Evolutionary conservation across 37 sponge, comb jelly and placozoan species (phyloP).

Genomic region (Eunapius fragilis): DNA sequence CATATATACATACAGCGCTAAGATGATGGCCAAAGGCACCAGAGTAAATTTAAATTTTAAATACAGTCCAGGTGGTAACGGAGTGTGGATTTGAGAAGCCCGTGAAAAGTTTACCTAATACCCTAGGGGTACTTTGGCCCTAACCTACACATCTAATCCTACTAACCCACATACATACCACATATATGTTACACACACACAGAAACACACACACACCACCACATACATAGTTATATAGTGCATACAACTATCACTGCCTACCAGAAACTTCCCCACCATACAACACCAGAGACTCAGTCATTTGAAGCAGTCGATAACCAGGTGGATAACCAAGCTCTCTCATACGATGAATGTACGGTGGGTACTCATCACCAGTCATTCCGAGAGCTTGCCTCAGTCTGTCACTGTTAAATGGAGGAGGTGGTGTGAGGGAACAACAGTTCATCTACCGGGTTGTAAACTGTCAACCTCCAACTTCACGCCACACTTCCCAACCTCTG

Average conservation of each 20-base stretch:
- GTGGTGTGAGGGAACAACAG: background rate
- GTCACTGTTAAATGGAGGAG: constrained; percentile 43
- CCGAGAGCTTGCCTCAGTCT: constrained; percentile 68
- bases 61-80: too few species aligned
- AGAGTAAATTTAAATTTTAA: too few species aligned
- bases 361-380: constrained; percentile 7
- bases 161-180: background rate
- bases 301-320: constrained; percentile 46
- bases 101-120: too few species aligned
- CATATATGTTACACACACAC: background rate
- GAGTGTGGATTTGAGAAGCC: too few species aligned
- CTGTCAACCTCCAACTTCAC: too few species aligned
- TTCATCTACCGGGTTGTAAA: too few species aligned
- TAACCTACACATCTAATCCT: too few species aligned
- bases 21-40: too few species aligned
- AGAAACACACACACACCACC: background rate
- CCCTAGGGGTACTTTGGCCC: too few species aligned
- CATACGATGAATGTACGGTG: constrained; percentile 73
- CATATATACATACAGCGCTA: too few species aligned
- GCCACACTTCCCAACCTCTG: too few species aligned
- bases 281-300: constrained; percentile 17
- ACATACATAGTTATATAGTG: background rate
- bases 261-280: constrained; percentile 37
- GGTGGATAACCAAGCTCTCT: constrained; percentile 72
- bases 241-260: too few species aligned